Percentiles rank a stretch among this genome's conserved stretches.
Evolutionary conservation across 2,888 invertebrate species (phyloP).

Genomic region (Troides oblongomaculatus): DNA sequence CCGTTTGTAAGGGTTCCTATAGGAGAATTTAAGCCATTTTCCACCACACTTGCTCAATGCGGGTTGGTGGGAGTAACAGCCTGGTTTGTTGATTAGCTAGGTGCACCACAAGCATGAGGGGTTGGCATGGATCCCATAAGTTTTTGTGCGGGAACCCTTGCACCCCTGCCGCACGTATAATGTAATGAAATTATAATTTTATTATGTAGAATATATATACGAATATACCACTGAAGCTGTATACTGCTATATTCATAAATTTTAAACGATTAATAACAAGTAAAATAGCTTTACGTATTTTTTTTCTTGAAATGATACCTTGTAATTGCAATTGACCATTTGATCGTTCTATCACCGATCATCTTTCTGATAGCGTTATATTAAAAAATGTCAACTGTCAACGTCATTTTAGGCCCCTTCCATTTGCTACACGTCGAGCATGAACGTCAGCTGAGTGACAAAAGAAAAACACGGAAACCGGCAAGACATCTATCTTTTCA

Average conservation of each 20-base stretch:
- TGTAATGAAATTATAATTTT: neutral
- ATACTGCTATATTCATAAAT: neutral
- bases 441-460: conserved; percentile 49
- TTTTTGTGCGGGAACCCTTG: too few species aligned
- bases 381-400: conserved; percentile 3
- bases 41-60: too few species aligned
- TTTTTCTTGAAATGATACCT: neutral
- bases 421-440: conserved; percentile 49
- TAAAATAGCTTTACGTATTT: neutral
- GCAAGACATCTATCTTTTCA: conserved; percentile 75
- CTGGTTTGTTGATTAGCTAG: too few species aligned
- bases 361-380: neutral
- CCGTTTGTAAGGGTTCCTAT: too few species aligned
- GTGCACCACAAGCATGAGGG: too few species aligned
- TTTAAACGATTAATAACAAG: neutral
- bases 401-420: conserved; percentile 40
- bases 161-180: neutral
- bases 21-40: too few species aligned
- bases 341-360: neutral
- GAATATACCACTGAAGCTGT: neutral
- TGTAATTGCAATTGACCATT: neutral
- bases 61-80: too few species aligned
- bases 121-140: too few species aligned
- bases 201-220: neutral
- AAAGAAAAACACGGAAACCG: conserved; percentile 69